phyloP scores from a whole-genome alignment of 2,797 vertebrate species.

The Oreonectes daqikongensis region DNA sequence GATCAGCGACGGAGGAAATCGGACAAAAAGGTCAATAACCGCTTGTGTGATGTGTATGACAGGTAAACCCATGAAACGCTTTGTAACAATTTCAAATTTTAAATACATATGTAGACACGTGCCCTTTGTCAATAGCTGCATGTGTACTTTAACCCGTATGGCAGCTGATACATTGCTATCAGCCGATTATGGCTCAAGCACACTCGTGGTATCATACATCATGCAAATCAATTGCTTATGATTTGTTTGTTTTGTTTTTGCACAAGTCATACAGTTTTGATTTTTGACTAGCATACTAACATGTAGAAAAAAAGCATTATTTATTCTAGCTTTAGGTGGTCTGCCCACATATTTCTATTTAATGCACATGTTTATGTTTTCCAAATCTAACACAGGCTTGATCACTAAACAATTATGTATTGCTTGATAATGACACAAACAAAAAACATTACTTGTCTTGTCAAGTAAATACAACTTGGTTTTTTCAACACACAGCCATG shows the following conservation, averaged over 20 bases:
- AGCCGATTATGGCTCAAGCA: not conserved
- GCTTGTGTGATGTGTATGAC: conserved; percentile 65
- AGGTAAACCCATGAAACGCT: conserved; percentile 63
- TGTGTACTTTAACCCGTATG: conserved; percentile 4
- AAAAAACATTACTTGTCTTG: not conserved
- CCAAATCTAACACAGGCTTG: not conserved
- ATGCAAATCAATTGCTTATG: not conserved
- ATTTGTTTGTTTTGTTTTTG: not conserved
- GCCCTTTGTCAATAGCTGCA: not conserved
- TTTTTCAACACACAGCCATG: not conserved
- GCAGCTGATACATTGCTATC: not conserved
- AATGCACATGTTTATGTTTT: not conserved
- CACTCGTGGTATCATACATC: not conserved
- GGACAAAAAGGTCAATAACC: conserved; percentile 65
- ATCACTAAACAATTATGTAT: not conserved
- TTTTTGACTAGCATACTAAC: too few relatives aligned
- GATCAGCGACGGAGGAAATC: conserved; percentile 68
- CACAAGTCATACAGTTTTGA: not conserved
- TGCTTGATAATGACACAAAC: not conserved
- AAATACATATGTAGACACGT: not conserved
- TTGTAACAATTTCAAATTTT: not conserved
- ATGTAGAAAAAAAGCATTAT: not conserved
- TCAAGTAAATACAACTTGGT: too few relatives aligned
- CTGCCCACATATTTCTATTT: not conserved
- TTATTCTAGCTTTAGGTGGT: not conserved